These are phyloP conservation scores for Hypomesus transpacificus DNA, from an alignment of 2,113 vertebrate species.

Conservation along the genomic window DNA sequence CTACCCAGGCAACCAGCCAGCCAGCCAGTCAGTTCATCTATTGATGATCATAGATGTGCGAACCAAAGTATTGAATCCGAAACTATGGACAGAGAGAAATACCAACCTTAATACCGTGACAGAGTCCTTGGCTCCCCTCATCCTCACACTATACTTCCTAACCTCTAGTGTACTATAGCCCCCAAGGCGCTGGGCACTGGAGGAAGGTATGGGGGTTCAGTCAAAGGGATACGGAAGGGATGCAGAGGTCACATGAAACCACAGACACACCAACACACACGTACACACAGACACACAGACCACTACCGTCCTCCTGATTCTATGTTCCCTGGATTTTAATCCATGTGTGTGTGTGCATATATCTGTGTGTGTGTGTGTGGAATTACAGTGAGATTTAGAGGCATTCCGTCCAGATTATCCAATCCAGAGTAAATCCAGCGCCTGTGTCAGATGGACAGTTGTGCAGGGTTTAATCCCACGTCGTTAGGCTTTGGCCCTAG, in stretches of 20 bases:
- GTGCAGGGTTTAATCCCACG: slow-evolving; percentile 63
- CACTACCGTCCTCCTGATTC: slow-evolving; percentile 18
- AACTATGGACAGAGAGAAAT: background rate
- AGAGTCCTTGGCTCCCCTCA: background rate
- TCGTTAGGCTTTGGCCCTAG: slow-evolving; percentile 53
- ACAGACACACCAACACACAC: background rate
- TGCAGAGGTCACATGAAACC: slow-evolving; percentile 18
- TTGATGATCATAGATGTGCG: background rate
- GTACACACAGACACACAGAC: background rate
- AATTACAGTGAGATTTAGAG: slow-evolving; percentile 63
- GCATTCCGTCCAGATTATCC: slow-evolving; percentile 64
- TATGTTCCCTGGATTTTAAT: slow-evolving; percentile 51
- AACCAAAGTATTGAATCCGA: background rate
- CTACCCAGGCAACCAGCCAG: too few species aligned
- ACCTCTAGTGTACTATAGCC: background rate
- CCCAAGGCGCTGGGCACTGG: background rate
- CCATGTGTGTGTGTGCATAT: slow-evolving; percentile 35
- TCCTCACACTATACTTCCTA: background rate
- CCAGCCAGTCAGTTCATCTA: background rate
- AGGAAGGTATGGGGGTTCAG: background rate
- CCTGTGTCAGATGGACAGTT: slow-evolving; percentile 67
- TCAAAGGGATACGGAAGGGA: background rate
- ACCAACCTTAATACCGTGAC: background rate
- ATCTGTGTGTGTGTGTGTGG: slow-evolving; percentile 40
- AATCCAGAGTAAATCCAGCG: slow-evolving; percentile 69